Percentiles rank a stretch among this genome's conserved stretches.
phyloP scores from a whole-genome alignment of 2,888 invertebrate genomes.

The Lycocerus yunnanus region DNA sequence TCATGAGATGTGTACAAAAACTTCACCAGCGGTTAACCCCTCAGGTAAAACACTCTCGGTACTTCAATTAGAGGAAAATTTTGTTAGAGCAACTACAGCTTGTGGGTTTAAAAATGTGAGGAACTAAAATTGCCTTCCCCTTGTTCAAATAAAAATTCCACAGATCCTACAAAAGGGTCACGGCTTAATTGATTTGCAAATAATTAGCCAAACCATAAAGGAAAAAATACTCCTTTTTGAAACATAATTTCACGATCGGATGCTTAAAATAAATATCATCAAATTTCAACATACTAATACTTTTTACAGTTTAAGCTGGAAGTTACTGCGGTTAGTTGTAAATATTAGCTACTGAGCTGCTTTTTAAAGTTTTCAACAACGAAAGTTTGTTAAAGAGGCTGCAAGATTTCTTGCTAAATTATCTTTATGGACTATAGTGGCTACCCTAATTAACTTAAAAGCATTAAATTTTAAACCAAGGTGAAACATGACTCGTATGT shows the following conservation, averaged over 20 bases:
- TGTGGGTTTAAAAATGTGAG: background rate
- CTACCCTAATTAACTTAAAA: background rate
- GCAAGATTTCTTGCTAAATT: background rate
- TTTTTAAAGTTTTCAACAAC: background rate
- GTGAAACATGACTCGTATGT: background rate
- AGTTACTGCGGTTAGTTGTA: background rate
- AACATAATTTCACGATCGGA: too few relatives aligned
- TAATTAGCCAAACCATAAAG: too few relatives aligned
- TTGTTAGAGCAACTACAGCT: background rate
- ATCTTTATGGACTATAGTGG: background rate
- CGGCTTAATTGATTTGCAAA: background rate
- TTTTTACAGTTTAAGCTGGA: background rate
- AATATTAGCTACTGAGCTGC: background rate
- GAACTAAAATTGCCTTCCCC: background rate
- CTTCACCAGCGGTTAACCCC: too few relatives aligned
- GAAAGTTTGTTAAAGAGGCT: background rate
- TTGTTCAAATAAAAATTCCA: background rate
- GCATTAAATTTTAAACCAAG: background rate
- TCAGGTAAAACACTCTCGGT: background rate
- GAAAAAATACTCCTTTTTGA: too few relatives aligned
- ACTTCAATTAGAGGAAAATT: background rate
- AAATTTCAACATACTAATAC: background rate
- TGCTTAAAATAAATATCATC: background rate
- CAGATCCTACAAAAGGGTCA: background rate
- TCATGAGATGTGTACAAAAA: too few relatives aligned